Evolutionary conservation across 2,113 vertebrate genomes (phyloP), one percentile per base, ranked within the genome.

Genomic region (Hyaena hyaena): DNA sequence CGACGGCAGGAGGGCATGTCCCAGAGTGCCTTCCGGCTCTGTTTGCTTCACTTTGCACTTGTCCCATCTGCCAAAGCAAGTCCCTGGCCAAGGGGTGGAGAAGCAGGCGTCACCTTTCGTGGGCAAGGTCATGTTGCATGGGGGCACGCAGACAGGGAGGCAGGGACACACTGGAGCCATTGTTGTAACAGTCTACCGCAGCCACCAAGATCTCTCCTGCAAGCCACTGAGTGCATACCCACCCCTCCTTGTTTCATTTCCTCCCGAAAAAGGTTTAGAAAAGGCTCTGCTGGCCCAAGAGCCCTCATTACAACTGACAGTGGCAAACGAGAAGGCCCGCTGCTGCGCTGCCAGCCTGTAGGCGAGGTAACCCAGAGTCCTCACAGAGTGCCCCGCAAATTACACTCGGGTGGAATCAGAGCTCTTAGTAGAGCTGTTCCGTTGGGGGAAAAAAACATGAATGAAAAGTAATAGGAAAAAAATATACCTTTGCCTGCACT

Each of bases 151-250:
- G 11, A 39, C 24, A 16, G 15, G 3, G 17, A 76, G 24, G 2
- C 14, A 14, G 0, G n/a, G 74, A 63, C 8, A 33, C 66, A 43
- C 0, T 9, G 33, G 10, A 55, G 1, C 4, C 4, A 1, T 12
- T 39, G 73, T 43, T 0, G 0, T 12, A 83, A 31, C 24, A 17
- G 11, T 45, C 26, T 17, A 33, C 16, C 39, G 21, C 55, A 63
- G 53, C 66, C 21, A 48, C 21, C 11, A 15, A 98, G 97, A 96
- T 98, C 96, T 90, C 97, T 96, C 97, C 95, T 98, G 98, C 96
- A 98, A 98, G 96, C 97, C 90, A 69, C 15, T 79, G 94, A 98
- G 98, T 95, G 95, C 98, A 98, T 97, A 91, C 77, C 83, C 84
- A 84, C 39, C 85, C 77, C 43, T 31, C 66, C 19, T 11, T 55